Percentiles rank a stretch among this genome's conserved stretches.
Conservation (phyloP, 2,888 invertebrate species). For the Monopis laevigella region DNA sequence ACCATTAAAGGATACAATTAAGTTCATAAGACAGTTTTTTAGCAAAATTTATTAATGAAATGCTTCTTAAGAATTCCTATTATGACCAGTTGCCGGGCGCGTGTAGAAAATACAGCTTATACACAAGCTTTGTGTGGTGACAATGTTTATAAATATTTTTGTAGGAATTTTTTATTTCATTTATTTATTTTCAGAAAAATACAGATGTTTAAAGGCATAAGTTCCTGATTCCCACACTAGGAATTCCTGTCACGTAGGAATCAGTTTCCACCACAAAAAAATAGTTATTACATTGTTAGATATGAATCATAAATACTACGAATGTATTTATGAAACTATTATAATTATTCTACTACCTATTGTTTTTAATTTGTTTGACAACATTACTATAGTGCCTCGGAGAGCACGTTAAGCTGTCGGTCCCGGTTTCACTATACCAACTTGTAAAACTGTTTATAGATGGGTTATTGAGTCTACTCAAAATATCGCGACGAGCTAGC, state of each 20-base stretch:
- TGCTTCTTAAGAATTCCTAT: slow-evolving; percentile 32
- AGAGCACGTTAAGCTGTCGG: too few relatives aligned
- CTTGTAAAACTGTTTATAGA: too few relatives aligned
- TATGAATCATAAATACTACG: too few relatives aligned
- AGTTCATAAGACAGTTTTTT: slow-evolving; percentile 13
- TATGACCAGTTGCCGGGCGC: slow-evolving; percentile 24
- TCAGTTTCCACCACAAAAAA: too few relatives aligned
- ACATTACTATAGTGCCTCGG: too few relatives aligned
- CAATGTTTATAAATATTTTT: not conserved
- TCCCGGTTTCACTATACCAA: too few relatives aligned
- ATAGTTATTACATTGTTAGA: too few relatives aligned
- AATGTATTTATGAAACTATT: too few relatives aligned
- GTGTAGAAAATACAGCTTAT: slow-evolving; percentile 7
- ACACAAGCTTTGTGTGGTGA: slow-evolving; percentile 2
- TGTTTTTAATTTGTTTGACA: too few relatives aligned
- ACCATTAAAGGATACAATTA: slow-evolving; percentile 15
- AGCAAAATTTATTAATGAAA: slow-evolving; percentile 16
- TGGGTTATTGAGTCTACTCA: too few relatives aligned
- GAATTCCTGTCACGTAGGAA: too few relatives aligned
- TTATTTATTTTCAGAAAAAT: not conserved
- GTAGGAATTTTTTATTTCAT: not conserved
- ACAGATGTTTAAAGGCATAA: not conserved
- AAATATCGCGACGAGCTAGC: too few relatives aligned
- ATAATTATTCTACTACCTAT: not conserved
- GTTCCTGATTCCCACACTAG: not conserved